Conservation (phyloP, 2,888 invertebrate species). For the Falcaria lacertinaria region DNA sequence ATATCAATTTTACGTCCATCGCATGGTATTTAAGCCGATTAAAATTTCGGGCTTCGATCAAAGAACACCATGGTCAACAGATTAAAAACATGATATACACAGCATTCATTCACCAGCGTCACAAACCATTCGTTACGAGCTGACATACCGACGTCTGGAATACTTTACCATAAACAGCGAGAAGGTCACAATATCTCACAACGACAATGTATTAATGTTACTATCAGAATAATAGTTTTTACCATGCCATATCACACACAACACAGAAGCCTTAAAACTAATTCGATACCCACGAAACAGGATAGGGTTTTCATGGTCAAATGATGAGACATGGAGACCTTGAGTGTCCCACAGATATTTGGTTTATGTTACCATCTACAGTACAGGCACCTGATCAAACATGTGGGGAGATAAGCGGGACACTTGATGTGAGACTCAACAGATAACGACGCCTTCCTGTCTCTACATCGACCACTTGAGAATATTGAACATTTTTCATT, state of each 20-base stretch:
- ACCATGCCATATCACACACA: conserved; percentile 8
- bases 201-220: background rate
- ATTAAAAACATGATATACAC: conserved; percentile 19
- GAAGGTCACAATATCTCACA: background rate
- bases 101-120: background rate
- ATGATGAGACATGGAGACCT: conserved; percentile 45
- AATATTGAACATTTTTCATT: conserved; percentile 24
- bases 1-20: conserved; percentile 43
- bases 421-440: conserved; percentile 70
- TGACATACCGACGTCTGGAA: background rate
- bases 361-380: conserved; percentile 50
- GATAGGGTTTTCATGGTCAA: conserved; percentile 62
- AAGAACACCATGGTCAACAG: conserved; percentile 16
- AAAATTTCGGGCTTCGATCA: conserved; percentile 28
- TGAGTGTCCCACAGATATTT: conserved; percentile 47
- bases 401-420: conserved; percentile 68
- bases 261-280: conserved; percentile 39
- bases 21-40: conserved; percentile 52
- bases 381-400: conserved; percentile 73
- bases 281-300: conserved; percentile 41
- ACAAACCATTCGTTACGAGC: background rate
- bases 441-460: conserved; percentile 65
- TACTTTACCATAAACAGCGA: background rate
- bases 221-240: background rate
- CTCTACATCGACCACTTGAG: conserved; percentile 45